Evolutionary conservation across 1,140 invertebrate genomes (phyloP).

Genomic region (Polypedilum pembai): DNA sequence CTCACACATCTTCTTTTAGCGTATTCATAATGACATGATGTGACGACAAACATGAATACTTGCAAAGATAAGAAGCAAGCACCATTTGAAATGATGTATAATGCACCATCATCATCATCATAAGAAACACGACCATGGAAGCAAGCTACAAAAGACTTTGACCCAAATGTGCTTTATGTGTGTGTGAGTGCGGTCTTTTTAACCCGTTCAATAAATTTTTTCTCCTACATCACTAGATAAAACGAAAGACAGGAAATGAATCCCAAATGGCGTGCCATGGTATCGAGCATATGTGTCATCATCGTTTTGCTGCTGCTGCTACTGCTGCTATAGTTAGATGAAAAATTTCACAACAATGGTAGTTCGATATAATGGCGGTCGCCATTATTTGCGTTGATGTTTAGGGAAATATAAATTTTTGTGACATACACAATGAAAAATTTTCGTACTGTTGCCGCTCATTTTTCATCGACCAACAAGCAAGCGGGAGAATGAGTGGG

Average conservation of each 20-base stretch:
- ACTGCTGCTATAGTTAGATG: too few species aligned
- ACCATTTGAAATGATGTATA: not conserved
- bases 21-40: too few species aligned
- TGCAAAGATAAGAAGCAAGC: not conserved
- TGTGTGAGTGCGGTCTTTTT: not conserved
- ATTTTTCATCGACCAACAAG: too few species aligned
- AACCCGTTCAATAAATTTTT: constrained; percentile 3
- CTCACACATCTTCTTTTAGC: too few species aligned
- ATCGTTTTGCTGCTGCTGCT: not conserved
- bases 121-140: not conserved
- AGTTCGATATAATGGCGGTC: too few species aligned
- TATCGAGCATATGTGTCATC: constrained; percentile 2
- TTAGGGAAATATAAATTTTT: too few species aligned
- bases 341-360: too few species aligned
- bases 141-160: not conserved
- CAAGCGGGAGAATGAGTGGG: too few species aligned
- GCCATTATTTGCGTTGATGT: too few species aligned
- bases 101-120: not conserved
- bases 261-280: not conserved
- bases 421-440: too few species aligned
- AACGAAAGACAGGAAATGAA: not conserved
- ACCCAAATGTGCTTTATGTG: not conserved
- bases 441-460: too few species aligned
- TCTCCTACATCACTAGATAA: not conserved
- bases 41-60: too few species aligned